Conservation (phyloP, 1,140 invertebrate species). For the Sinonovacula constricta region DNA sequence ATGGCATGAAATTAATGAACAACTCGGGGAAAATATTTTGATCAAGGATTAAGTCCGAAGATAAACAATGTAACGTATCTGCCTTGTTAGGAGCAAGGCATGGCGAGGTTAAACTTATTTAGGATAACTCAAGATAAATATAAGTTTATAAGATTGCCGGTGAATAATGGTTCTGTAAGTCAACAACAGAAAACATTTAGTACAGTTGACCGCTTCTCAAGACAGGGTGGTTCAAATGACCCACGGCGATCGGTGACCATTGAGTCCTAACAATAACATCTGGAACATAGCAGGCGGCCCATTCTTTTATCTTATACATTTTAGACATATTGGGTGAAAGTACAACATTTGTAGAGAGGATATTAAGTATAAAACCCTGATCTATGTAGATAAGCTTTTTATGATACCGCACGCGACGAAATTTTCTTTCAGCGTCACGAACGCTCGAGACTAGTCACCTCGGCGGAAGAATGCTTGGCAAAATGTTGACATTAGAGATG, state of each 20-base stretch:
- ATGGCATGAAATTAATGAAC: constrained; percentile 17
- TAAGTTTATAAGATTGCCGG: constrained; percentile 40
- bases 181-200: constrained; percentile 30
- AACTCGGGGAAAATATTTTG: constrained; percentile 1
- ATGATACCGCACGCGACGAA: constrained; percentile 10
- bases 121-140: constrained; percentile 18
- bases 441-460: background rate
- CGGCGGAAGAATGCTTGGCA: background rate
- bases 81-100: background rate
- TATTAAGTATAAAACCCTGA: background rate
- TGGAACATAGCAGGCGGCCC: background rate
- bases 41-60: constrained; percentile 1
- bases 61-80: constrained; percentile 34
- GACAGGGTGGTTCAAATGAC: constrained; percentile 2
- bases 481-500: background rate
- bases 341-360: constrained; percentile 25
- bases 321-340: constrained; percentile 34
- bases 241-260: background rate
- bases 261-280: constrained; percentile 27
- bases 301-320: constrained; percentile 35
- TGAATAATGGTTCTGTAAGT: constrained; percentile 32
- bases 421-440: background rate
- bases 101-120: constrained; percentile 16
- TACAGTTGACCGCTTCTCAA: constrained; percentile 1
- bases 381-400: background rate